Evolutionary conservation across 2,888 invertebrate genomes (phyloP).

Genomic region (Cheilosia grossa): DNA sequence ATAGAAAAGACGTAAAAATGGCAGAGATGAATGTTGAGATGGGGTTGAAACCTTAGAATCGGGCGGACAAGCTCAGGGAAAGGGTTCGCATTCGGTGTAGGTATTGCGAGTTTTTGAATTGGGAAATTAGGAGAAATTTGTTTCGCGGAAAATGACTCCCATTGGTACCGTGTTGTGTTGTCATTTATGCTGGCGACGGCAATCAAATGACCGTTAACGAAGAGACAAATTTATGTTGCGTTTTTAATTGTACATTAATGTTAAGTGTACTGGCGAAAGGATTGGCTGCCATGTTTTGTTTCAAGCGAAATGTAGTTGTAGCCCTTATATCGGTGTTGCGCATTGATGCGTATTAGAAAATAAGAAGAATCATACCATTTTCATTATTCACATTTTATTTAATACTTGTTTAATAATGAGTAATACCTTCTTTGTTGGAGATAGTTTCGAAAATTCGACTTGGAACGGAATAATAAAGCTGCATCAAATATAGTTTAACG

Average conservation of each 20-base stretch:
- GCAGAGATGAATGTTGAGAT: constrained; percentile 71
- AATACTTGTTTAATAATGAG: too few species aligned
- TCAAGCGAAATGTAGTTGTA: constrained; percentile 5
- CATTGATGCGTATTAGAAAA: too few species aligned
- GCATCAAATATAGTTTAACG: too few species aligned
- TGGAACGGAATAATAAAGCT: too few species aligned
- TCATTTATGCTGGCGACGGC: constrained; percentile 63
- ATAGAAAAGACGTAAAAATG: constrained; percentile 75
- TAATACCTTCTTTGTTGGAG: too few species aligned
- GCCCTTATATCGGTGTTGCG: neutral
- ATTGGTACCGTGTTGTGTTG: constrained; percentile 72
- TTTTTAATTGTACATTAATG: constrained; percentile 62
- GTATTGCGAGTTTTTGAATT: constrained; percentile 61
- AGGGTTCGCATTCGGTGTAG: constrained; percentile 61
- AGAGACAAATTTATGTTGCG: constrained; percentile 66
- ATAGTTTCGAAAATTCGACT: too few species aligned
- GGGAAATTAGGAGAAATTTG: constrained; percentile 72
- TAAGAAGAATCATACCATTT: too few species aligned
- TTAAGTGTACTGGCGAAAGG: constrained; percentile 16
- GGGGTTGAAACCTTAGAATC: constrained; percentile 49
- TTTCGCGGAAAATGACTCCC: constrained; percentile 69
- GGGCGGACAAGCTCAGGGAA: constrained; percentile 52
- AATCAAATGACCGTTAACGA: constrained; percentile 74
- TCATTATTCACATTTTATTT: too few species aligned
- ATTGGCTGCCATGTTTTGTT: neutral